Percentiles rank a stretch among this genome's conserved stretches.
phyloP scores from a whole-genome alignment of 2,113 vertebrate species.

The Ctenodactylus gundi region DNA sequence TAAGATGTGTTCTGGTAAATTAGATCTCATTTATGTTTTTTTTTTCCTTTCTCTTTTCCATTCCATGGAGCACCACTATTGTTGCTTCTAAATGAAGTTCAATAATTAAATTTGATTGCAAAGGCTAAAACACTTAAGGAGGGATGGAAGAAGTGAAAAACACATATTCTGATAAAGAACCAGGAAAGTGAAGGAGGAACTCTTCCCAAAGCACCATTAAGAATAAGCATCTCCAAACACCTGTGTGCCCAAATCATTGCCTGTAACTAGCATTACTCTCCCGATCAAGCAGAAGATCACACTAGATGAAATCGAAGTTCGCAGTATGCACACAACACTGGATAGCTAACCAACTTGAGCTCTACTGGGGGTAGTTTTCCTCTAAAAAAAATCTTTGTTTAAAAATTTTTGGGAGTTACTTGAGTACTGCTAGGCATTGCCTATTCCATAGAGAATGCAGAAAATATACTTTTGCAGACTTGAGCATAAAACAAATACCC shows the following conservation, averaged over 20 bases:
- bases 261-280: constrained; percentile 72
- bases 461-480: neutral
- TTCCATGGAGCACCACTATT: constrained; percentile 77
- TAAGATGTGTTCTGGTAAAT: constrained; percentile 78
- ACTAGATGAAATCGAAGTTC: constrained; percentile 57
- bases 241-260: constrained; percentile 71
- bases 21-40: constrained; percentile 70
- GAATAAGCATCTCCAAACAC: constrained; percentile 74
- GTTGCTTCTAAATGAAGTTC: constrained; percentile 78
- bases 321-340: constrained; percentile 70
- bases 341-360: constrained; percentile 72
- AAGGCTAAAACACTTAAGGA: constrained; percentile 82
- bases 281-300: constrained; percentile 61
- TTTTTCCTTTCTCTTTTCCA: constrained; percentile 77
- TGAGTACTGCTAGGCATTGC: neutral
- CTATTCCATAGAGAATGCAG: neutral
- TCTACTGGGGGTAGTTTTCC: constrained; percentile 65
- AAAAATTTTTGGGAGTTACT: neutral
- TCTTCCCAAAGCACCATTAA: constrained; percentile 77
- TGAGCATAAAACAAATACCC: neutral
- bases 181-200: constrained; percentile 76
- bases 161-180: constrained; percentile 82
- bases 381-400: constrained; percentile 46
- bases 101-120: constrained; percentile 83
- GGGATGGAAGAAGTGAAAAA: constrained; percentile 85